Base-by-base conservation (phyloP, 2,888 invertebrate species). In the Pristionchus maxplancki region DNA sequence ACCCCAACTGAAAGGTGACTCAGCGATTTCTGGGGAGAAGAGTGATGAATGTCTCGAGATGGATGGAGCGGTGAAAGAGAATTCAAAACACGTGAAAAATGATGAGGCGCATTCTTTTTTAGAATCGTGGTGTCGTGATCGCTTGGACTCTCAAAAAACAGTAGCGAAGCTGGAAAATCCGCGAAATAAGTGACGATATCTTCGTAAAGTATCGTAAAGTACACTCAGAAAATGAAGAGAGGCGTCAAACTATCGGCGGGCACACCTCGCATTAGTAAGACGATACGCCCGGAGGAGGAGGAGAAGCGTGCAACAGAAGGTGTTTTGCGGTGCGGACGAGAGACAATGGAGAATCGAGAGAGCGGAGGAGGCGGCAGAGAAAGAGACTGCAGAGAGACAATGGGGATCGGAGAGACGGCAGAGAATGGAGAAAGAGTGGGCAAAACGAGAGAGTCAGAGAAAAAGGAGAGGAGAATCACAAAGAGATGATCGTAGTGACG, bases 251-350 rank as follows among this genome's bases (percentile, higher is more conserved):
- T 78, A 48, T 44, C n/a, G 11, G 8, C 4, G 48, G 81, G 50
- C 50, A 5, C 58, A 17, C 34, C 37, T 71, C 44, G 37, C 78
- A 78, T 78, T 78, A 78, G 78, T 78, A 78, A 78, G 78, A 78
- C 78, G 78, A 78, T 78, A 78, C 44, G 37, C 15, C 50, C 50
- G 34, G 53, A 37, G 11, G 34, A 40, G 40, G 24, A 40, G 34
- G 78, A 44, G 78, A 78, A 34, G 34, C 34, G 83, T 83, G 83
- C 83, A 53, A 83, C 83, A 83, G 83, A 44, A 58, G 83, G 58
- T 83, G 53, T 83, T 58, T 78, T 78, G 78, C 44, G 24, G 24
- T 3, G 78, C 11, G n/a, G n/a, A n/a, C 44, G 78, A 78, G 78
- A 78, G n/a, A 78, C 4, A 4, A 40, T 11, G 28, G 20, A 24